Base-by-base conservation (phyloP, 1,140 invertebrate species). In the Drosophila insularis region DNA sequence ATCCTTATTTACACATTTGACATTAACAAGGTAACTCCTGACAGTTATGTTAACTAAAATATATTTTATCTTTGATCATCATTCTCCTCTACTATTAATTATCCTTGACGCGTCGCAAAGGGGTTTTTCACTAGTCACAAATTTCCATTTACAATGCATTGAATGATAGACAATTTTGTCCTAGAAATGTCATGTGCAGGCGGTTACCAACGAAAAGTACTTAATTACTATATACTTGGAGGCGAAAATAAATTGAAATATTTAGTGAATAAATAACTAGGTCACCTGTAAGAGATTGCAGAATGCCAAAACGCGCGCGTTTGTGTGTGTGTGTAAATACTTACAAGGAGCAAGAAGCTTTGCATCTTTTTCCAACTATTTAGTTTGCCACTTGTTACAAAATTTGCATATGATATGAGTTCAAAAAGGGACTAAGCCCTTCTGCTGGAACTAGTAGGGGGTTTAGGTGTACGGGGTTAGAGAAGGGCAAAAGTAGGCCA, bases 371-470 rank as follows among this genome's bases (percentile, higher is more conserved):
- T 21, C 11, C 23, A 61, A 35, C 46, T 50, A 60, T 63, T 50
- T 13, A 58, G 14, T 39, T 27, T 35, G 32, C 46, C 71, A 71
- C 68, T 72, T 71, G 40, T 50, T 4, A 21, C 8, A n/a, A 14
- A 23, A 76, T 77, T 77, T 76, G 73, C 74, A 76, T 77, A 55
- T 37, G 19, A 59, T 69, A 64, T 76, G 63, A 67, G 39, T 65
- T 27, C 43, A 17, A 50, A 27, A 19, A 58, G 40, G n/a, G 13
- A 35, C 58, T 71, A 46, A 59, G 64, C 59, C 78, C 58, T 37
- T 37, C 37, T 63, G 56, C 50, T 64, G 21, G 43, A 66, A 50
- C 60, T 21, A 8, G 2, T 10, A 7, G 21, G 37, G n/a, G 37
- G 63, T 65, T 68, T 54, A 11, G 11, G n/a, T n/a, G n/a, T n/a